These are phyloP conservation scores for Laupala kohalensis DNA, from an alignment of 1,140 invertebrate genomes.

Conservation along the genomic window DNA sequence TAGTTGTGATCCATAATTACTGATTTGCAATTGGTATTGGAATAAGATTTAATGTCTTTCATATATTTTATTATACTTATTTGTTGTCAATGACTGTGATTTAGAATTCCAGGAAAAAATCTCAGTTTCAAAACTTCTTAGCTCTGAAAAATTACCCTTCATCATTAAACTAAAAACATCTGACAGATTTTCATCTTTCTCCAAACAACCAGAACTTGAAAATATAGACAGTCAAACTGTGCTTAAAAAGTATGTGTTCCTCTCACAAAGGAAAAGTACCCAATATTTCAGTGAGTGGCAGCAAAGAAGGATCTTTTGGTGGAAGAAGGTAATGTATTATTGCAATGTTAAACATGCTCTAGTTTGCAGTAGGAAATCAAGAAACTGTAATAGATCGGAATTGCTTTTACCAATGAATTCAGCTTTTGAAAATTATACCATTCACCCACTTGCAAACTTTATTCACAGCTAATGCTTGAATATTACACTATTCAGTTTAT, in stretches of 20 bases:
- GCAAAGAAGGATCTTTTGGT: constrained; percentile 63
- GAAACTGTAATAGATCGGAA: background rate
- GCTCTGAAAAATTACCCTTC: constrained; percentile 31
- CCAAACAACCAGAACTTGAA: background rate
- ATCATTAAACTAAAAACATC: constrained; percentile 32
- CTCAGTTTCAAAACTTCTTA: constrained; percentile 8
- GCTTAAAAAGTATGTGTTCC: constrained; percentile 23
- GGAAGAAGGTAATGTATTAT: constrained; percentile 44
- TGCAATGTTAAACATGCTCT: no score
- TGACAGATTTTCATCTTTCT: constrained; percentile 10
- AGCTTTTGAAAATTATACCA: no score
- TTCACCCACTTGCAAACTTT: no score
- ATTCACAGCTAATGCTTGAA: no score
- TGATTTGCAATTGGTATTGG: background rate
- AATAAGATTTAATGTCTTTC: no score
- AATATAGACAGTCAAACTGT: constrained; percentile 6
- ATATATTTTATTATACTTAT: background rate
- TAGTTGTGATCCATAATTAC: background rate
- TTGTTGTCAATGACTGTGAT: background rate
- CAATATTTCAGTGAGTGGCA: constrained; percentile 54
- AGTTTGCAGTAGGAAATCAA: no score
- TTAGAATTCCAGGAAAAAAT: background rate
- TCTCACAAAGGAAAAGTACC: constrained; percentile 28
- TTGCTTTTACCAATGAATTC: no score
- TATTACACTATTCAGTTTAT: no score